Percentiles rank a stretch among this genome's conserved stretches.
These are phyloP conservation scores for Cryptotis parvus DNA, from an alignment of 2,113 vertebrate species.

Conservation along the genomic window DNA sequence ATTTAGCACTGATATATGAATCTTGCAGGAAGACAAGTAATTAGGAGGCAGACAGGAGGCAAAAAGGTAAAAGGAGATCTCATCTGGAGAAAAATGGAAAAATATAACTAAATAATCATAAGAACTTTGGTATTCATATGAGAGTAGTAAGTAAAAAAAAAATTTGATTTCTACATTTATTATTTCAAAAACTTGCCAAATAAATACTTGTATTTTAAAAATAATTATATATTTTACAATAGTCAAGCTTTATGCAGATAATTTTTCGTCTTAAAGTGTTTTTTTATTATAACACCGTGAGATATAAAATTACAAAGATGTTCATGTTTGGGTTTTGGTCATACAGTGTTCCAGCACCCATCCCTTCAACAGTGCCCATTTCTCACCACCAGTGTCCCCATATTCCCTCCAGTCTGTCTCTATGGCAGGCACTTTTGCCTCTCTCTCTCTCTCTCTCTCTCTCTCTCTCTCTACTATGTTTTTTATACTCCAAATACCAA, in stretches of 20 bases:
- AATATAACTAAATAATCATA: conserved; percentile 36
- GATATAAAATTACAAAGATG: too few relatives aligned
- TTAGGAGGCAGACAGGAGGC: neutral
- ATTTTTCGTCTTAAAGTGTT: neutral
- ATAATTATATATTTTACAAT: conserved; percentile 7
- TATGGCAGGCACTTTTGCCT: too few relatives aligned
- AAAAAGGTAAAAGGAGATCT: conserved; percentile 26
- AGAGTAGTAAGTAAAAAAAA: conserved; percentile 26
- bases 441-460: too few relatives aligned
- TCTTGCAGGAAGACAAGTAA: neutral
- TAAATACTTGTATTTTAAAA: conserved; percentile 54
- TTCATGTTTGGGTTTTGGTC: too few relatives aligned
- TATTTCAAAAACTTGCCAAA: neutral
- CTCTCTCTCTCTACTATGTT: too few relatives aligned
- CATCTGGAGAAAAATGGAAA: conserved; percentile 1
- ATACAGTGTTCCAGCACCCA: too few relatives aligned
- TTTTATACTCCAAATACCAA: too few relatives aligned
- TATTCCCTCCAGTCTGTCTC: too few relatives aligned
- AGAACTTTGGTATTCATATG: conserved; percentile 22
- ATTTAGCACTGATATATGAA: neutral
- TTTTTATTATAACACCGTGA: too few relatives aligned
- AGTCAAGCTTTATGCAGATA: neutral
- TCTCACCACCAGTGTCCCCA: too few relatives aligned
- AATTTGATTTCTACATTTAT: neutral
- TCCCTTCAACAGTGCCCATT: too few relatives aligned